Conservation (phyloP, 2,113 vertebrate species). For the Amazona vittata region DNA sequence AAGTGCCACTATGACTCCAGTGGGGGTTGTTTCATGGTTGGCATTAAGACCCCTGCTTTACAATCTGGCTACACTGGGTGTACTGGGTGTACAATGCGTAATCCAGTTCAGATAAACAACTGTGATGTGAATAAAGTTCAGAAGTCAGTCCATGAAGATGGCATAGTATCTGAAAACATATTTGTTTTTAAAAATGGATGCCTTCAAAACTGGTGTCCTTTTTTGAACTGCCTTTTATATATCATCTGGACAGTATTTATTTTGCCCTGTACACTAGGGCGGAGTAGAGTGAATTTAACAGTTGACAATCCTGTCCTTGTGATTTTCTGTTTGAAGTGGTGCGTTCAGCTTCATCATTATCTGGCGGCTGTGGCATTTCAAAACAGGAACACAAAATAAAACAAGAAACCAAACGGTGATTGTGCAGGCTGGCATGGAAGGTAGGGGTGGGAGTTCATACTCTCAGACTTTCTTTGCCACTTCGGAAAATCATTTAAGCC, state of each 20-base stretch:
- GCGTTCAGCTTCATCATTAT: neutral
- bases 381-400: neutral
- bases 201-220: neutral
- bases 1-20: neutral
- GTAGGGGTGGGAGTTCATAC: neutral
- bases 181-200: neutral
- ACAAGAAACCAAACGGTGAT: neutral
- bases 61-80: neutral
- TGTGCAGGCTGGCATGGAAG: neutral
- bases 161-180: neutral
- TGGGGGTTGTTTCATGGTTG: neutral
- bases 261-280: neutral
- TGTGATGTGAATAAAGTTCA: neutral
- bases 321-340: neutral
- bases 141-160: neutral
- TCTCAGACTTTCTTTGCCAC: neutral
- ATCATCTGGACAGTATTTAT: neutral
- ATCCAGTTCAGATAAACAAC: neutral
- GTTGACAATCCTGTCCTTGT: neutral
- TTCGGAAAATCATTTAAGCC: neutral
- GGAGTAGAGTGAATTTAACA: neutral
- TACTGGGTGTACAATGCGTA: neutral
- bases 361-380: neutral
- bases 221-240: neutral
- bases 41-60: neutral